These are phyloP conservation scores for Chinchilla lanigera DNA, from an alignment of 2,113 vertebrate species.

Conservation along the genomic window DNA sequence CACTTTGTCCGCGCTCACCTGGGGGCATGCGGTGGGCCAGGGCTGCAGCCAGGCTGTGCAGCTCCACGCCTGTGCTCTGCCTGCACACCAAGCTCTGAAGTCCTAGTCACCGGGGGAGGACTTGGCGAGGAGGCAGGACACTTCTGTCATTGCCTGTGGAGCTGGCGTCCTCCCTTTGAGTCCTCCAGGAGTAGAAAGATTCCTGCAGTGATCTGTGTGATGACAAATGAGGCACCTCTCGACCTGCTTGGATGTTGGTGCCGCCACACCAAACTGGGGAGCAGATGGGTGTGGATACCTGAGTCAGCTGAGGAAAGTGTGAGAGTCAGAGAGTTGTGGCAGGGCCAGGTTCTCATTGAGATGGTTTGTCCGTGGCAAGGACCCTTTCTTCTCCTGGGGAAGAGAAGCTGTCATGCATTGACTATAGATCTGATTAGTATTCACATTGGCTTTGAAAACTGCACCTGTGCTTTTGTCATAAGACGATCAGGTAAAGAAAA, in stretches of 20 bases:
- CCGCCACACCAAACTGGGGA: background rate
- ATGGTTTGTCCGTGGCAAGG: background rate
- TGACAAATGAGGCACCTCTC: background rate
- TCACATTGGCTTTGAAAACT: background rate
- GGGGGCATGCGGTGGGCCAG: too few relatives aligned
- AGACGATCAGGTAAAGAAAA: background rate
- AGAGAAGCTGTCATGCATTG: background rate
- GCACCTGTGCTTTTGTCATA: background rate
- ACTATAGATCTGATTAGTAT: background rate
- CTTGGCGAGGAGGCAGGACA: background rate
- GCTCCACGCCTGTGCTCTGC: too few relatives aligned
- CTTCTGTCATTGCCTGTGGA: background rate
- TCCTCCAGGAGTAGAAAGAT: background rate
- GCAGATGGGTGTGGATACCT: background rate
- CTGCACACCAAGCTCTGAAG: background rate
- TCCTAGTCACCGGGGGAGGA: background rate
- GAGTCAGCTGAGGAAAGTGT: background rate
- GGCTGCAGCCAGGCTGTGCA: too few relatives aligned
- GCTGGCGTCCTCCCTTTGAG: background rate
- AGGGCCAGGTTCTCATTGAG: background rate
- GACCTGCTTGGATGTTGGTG: background rate
- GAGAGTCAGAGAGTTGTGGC: background rate
- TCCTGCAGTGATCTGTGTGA: background rate
- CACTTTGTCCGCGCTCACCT: too few relatives aligned
- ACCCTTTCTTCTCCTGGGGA: background rate